These are phyloP conservation scores for Oriolus oriolus DNA, from an alignment of 2,113 vertebrate genomes.

Conservation along the genomic window DNA sequence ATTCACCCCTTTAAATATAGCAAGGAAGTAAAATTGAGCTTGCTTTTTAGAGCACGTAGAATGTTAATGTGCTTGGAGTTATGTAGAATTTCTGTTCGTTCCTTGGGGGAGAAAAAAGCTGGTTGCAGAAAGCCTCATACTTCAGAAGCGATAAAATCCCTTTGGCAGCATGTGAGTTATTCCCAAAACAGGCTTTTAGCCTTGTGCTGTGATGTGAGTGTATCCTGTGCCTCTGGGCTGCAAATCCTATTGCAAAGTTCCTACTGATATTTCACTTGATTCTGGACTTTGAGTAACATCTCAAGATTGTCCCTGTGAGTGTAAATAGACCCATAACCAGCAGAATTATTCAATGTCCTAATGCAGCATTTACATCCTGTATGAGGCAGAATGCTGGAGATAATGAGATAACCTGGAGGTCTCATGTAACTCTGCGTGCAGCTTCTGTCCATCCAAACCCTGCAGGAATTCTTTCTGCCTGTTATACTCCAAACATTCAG, in stretches of 20 bases:
- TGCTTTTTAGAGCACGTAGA: not conserved
- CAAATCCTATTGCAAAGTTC: not conserved
- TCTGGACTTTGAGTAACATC: not conserved
- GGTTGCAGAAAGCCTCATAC: not conserved
- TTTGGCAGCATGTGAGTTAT: not conserved
- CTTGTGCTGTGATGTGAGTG: not conserved
- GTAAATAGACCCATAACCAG: not conserved
- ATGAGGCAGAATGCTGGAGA: not conserved
- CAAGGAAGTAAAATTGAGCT: not conserved
- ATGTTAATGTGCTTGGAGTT: not conserved
- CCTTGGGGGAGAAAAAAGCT: not conserved
- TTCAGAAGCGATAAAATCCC: conserved; percentile 20
- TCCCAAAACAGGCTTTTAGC: not conserved
- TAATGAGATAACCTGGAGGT: not conserved
- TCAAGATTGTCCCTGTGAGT: not conserved
- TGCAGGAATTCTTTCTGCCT: not conserved
- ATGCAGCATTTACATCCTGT: not conserved
- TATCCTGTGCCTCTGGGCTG: not conserved
- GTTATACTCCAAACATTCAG: not conserved
- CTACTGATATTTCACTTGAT: not conserved
- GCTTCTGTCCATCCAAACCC: not conserved
- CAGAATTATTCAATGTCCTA: not conserved
- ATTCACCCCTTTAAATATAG: not conserved
- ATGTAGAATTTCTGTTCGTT: not conserved
- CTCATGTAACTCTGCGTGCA: accelerated